Evolutionary conservation across 2,797 vertebrate species (phyloP), one percentile per base, ranked within the genome.

Genomic region (Buceros bicornis): DNA sequence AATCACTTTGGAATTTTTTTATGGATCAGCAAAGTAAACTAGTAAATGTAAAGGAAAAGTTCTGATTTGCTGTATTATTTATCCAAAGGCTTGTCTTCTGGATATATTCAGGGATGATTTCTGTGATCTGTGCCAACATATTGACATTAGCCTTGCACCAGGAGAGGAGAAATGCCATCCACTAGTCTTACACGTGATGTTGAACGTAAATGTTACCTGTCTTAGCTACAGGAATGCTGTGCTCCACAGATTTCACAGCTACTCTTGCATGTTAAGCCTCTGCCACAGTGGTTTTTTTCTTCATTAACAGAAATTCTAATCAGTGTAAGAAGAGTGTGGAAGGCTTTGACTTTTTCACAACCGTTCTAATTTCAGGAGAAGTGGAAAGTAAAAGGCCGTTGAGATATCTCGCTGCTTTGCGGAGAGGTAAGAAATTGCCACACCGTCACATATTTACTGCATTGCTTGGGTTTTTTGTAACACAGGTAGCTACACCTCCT

Each of bases 1-100:
- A 97, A 98, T 97, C 97, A 97, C 97, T 97, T 89, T 86, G 90
- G 94, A 98, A 80, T 95, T 97, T 96, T 97, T 97, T 45, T 89
- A 92, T 60, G 93, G 97, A 97, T 98, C 92, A 95, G 95, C 97
- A 97, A 97, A 98, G 97, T 86, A 90, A 97, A 95, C 82, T 80
- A 92, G 37, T 35, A 53, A 95, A 93, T 4, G 58, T 70, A 83
- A 91, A 82, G 45, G 74, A 47, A 71, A 89, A 92, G 78, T 78
- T 96, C 76, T 64, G 90, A 87, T 79, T 78, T 67, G 57, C 24
- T 79, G 56, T 11, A 15, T 74, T 90, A 82, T 95, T 95, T 89
- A 82, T 90, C 87, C 85, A 47, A 78, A 93, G 89, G 87, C 62
- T 89, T 91, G 6, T 74, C 90, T 65, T 17, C 11, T 2, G 22